phyloP scores from a whole-genome alignment of 2,113 vertebrate species.

The Otocyon megalotis region DNA sequence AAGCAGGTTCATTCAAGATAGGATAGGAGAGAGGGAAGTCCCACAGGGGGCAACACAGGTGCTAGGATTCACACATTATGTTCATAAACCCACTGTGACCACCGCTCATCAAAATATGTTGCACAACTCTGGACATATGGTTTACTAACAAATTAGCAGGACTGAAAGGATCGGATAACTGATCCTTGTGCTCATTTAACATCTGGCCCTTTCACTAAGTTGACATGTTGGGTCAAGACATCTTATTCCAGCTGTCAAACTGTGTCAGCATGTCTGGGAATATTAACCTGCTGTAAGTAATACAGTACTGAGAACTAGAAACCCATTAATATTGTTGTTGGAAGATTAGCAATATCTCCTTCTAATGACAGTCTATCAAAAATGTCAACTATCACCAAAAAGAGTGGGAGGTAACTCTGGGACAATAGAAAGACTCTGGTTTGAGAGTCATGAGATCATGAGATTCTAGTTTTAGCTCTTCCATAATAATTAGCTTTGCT shows the following conservation, averaged over 20 bases:
- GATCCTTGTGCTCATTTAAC: background rate
- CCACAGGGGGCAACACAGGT: background rate
- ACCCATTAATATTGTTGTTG: background rate
- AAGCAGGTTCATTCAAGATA: background rate
- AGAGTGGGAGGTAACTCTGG: background rate
- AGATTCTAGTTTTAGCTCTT: background rate
- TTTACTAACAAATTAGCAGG: conserved; percentile 26
- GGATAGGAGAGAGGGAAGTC: background rate
- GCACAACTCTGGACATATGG: background rate
- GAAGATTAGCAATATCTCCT: background rate
- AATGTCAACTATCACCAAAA: conserved; percentile 29
- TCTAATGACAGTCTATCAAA: conserved; percentile 26
- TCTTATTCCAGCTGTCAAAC: conserved; percentile 45
- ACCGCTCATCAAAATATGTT: background rate
- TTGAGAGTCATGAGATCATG: background rate
- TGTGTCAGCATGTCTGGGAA: background rate
- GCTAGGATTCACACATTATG: background rate
- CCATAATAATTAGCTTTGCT: background rate
- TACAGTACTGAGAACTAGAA: background rate
- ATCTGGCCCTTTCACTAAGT: conserved; percentile 47
- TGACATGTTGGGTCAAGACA: conserved; percentile 14
- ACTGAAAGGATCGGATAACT: background rate
- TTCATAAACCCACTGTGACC: background rate
- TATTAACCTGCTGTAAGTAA: conserved; percentile 3
- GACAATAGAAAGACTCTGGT: background rate